Conservation (phyloP, 2,113 vertebrate genomes). For the Sarotherodon lohbergeri region DNA sequence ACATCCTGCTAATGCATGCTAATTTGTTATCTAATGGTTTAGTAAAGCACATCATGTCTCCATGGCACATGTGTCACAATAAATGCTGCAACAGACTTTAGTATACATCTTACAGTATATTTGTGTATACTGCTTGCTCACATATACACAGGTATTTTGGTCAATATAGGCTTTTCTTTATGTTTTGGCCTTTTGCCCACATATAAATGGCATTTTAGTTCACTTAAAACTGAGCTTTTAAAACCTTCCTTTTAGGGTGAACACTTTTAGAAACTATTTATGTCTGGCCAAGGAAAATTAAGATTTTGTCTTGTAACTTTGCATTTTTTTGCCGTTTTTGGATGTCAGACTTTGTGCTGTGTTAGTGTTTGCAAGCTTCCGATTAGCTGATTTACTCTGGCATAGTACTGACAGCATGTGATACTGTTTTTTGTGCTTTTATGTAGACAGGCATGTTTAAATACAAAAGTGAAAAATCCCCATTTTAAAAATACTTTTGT, state of each 20-base stretch:
- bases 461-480: neutral
- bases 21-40: neutral
- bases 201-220: neutral
- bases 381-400: neutral
- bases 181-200: neutral
- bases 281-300: neutral
- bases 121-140: neutral
- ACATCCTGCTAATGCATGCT: neutral
- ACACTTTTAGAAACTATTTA: neutral
- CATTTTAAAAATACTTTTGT: neutral
- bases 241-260: neutral
- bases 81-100: neutral
- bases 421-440: neutral
- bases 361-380: neutral
- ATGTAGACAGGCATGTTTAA: neutral
- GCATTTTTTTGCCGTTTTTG: neutral
- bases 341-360: neutral
- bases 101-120: neutral
- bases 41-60: neutral
- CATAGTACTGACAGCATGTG: rapidly evolving
- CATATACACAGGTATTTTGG: neutral
- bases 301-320: neutral
- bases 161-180: neutral
- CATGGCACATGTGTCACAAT: neutral
- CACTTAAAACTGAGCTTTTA: neutral